Conservation (phyloP, 1,140 invertebrate species). For the Pemphigus obesinymphae region DNA sequence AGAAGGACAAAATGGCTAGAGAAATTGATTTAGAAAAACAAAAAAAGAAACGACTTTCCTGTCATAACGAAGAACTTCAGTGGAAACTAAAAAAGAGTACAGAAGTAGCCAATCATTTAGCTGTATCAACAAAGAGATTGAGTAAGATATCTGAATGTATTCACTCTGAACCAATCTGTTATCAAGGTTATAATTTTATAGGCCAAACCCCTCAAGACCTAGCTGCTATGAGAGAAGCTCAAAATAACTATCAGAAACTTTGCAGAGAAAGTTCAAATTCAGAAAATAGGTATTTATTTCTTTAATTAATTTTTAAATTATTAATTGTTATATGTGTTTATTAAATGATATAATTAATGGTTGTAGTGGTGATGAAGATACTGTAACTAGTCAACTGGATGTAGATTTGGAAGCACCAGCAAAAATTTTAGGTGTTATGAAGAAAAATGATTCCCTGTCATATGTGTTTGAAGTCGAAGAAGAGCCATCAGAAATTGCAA, state of each 20-base stretch:
- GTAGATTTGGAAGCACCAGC: conserved; percentile 42
- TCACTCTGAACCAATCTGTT: not conserved
- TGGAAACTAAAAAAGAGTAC: conserved; percentile 77
- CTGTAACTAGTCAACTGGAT: not conserved
- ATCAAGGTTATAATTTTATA: not conserved
- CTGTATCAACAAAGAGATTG: conserved; percentile 45
- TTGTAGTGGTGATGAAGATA: conserved; percentile 17
- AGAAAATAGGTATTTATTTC: conserved; percentile 14
- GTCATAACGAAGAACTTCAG: conserved; percentile 79
- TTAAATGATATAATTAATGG: not conserved
- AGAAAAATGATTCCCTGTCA: conserved; percentile 76
- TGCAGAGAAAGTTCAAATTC: conserved; percentile 30
- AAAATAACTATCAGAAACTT: conserved; percentile 23
- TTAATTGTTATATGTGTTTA: not conserved
- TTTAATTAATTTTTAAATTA: too few relatives aligned
- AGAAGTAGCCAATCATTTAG: conserved; percentile 58
- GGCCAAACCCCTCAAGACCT: conserved; percentile 34
- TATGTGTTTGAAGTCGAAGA: conserved; percentile 77
- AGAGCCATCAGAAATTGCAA: conserved; percentile 56
- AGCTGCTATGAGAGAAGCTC: conserved; percentile 28
- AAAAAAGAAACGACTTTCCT: conserved; percentile 68
- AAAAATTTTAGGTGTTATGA: conserved; percentile 70
- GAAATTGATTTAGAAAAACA: conserved; percentile 66
- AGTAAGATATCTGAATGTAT: not conserved
- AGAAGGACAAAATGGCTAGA: conserved; percentile 68